phyloP scores from a whole-genome alignment of 1,140 invertebrate species.

The Metaphire vulgaris region DNA sequence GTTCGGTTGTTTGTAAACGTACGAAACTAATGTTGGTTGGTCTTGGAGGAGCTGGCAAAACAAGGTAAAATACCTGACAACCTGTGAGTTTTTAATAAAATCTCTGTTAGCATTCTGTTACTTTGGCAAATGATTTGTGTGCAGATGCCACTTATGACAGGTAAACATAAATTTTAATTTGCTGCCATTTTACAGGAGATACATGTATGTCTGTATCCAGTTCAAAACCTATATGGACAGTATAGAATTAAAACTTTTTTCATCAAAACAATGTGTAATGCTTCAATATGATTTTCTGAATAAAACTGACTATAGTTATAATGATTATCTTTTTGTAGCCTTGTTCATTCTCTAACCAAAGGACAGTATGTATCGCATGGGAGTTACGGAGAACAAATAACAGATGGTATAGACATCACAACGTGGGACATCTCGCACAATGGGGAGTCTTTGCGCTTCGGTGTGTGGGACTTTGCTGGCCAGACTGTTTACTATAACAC shows the following conservation, averaged over 20 bases:
- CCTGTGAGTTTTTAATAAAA: constrained; percentile 23
- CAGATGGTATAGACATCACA: constrained; percentile 48
- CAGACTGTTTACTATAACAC: constrained; percentile 39
- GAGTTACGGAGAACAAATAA: constrained; percentile 40
- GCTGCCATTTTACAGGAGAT: no score
- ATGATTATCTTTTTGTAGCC: constrained; percentile 17
- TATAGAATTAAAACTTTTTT: no score
- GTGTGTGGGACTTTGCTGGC: constrained; percentile 36
- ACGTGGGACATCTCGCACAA: constrained; percentile 39
- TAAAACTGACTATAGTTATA: no score
- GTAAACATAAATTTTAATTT: no score
- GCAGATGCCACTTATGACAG: no score
- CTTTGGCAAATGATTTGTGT: no score
- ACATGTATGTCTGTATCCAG: no score
- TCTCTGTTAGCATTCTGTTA: background rate
- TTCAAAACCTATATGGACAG: no score
- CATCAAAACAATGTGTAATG: no score
- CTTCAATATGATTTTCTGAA: no score
- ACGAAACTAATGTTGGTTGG: constrained; percentile 52
- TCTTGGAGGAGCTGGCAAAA: constrained; percentile 51
- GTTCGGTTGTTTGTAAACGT: constrained; percentile 42
- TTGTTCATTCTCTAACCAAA: constrained; percentile 7
- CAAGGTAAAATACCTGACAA: constrained; percentile 39
- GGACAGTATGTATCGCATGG: constrained; percentile 20
- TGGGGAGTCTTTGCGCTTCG: constrained; percentile 25